Evolutionary conservation across 2,797 vertebrate species (phyloP).

Genomic region (Takifugu ocellatus): DNA sequence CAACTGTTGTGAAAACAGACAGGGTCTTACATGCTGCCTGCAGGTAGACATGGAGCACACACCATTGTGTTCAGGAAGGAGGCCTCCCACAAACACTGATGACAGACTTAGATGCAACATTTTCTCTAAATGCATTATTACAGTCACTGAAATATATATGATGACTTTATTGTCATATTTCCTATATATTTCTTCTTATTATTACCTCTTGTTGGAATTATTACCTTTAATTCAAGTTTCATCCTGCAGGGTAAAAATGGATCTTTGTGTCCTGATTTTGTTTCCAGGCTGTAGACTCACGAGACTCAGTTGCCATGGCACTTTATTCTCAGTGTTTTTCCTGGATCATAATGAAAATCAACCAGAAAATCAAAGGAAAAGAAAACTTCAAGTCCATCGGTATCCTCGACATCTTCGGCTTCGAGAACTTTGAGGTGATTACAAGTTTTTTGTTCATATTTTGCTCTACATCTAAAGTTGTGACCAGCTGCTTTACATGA

Average conservation of each 20-base stretch:
- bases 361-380: slow-evolving; percentile 87
- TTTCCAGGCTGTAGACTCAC: slow-evolving; percentile 84
- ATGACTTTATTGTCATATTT: neutral
- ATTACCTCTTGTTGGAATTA: neutral
- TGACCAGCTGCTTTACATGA: neutral
- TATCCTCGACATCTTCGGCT: slow-evolving; percentile 93
- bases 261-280: slow-evolving; percentile 25
- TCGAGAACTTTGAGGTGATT: slow-evolving; percentile 90
- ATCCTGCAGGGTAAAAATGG: slow-evolving; percentile 21
- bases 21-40: slow-evolving; percentile 19
- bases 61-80: slow-evolving; percentile 29
- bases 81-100: slow-evolving; percentile 30
- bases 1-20: slow-evolving; percentile 61
- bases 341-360: slow-evolving; percentile 90
- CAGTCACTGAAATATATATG: slow-evolving; percentile 2
- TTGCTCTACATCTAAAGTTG: neutral
- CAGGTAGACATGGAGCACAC: slow-evolving; percentile 44
- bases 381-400: slow-evolving; percentile 92
- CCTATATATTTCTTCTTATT: neutral
- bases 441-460: neutral
- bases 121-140: slow-evolving; percentile 26
- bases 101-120: slow-evolving; percentile 10
- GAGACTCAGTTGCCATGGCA: slow-evolving; percentile 89
- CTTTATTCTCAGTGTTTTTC: slow-evolving; percentile 92
- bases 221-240: neutral